Evolutionary conservation across 2,888 invertebrate genomes (phyloP), one percentile per base, ranked within the genome.

Genomic region (Epinotia demarniana): DNA sequence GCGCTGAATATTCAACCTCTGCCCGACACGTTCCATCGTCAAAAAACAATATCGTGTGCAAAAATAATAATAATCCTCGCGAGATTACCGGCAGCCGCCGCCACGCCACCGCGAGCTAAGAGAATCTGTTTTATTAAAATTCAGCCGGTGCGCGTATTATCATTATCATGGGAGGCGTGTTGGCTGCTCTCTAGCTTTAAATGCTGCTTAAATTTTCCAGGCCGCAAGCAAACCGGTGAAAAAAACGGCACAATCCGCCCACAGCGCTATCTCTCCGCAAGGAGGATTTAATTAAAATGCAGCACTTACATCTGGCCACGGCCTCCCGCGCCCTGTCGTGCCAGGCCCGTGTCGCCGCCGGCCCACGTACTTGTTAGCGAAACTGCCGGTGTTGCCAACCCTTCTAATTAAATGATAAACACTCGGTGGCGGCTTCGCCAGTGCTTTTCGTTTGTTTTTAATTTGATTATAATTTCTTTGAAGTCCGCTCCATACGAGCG

Each of bases 231-330:
- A 81, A 83, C 80, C 80, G 78, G 79, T 82, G 78, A 76, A 85
- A 86, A 87, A 86, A 84, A 80, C 55, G 73, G 80, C 83, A 83
- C 80, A 79, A 77, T 79, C 80, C 77, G 79, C 77, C 81, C 78
- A 77, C 81, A 79, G 79, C 79, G 81, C 82, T 83, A 84, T 86
- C 84, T 86, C 83, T 77, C 81, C 58, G 79, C 82, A 81, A 86
- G 84, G 85, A 86, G 87, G 82, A 88, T 89, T 90, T 90, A 89
- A 90, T 91, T 90, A 89, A 91, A 91, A 87, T 82, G 83, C 84
- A 85, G 83, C 83, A 82, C 84, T 87, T 82, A 84, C 83, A 83
- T 81, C 82, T 81, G 85, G 82, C 78, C 73, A 78, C 77, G 78
- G 77, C 78, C 78, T 70, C 80, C 79, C 70, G 53, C 39, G 70